Evolutionary conservation across 2,113 vertebrate species (phyloP).

Genomic region (Origma solitaria): DNA sequence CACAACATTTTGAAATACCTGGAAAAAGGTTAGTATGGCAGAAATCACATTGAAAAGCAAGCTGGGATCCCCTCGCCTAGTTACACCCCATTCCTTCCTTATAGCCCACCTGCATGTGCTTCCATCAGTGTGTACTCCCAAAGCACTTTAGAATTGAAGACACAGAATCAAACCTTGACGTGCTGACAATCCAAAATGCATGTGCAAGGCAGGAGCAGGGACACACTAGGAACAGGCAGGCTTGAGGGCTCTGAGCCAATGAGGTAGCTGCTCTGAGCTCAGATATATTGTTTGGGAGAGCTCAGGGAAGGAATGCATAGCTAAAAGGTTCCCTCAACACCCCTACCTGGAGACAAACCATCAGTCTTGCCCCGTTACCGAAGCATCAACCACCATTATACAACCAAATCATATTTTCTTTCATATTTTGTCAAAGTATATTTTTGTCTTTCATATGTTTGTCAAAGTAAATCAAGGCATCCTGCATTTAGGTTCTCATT

Average conservation of each 20-base stretch:
- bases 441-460: too few species aligned
- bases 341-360: not conserved
- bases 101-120: not conserved
- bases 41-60: not conserved
- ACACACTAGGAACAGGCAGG: not conserved
- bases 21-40: not conserved
- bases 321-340: not conserved
- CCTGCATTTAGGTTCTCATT: not conserved
- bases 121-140: not conserved
- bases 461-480: not conserved
- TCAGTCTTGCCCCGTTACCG: not conserved
- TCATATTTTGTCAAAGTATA: not conserved
- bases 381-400: not conserved
- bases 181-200: not conserved
- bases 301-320: not conserved
- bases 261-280: not conserved
- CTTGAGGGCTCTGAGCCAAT: not conserved
- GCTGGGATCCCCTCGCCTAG: not conserved
- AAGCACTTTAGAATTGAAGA: not conserved
- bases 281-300: not conserved
- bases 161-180: not conserved
- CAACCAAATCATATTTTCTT: not conserved
- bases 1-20: not conserved
- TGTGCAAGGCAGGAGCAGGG: not conserved
- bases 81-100: fast-evolving